Conservation (phyloP, 1,140 invertebrate species). For the Solenopsis invicta region DNA sequence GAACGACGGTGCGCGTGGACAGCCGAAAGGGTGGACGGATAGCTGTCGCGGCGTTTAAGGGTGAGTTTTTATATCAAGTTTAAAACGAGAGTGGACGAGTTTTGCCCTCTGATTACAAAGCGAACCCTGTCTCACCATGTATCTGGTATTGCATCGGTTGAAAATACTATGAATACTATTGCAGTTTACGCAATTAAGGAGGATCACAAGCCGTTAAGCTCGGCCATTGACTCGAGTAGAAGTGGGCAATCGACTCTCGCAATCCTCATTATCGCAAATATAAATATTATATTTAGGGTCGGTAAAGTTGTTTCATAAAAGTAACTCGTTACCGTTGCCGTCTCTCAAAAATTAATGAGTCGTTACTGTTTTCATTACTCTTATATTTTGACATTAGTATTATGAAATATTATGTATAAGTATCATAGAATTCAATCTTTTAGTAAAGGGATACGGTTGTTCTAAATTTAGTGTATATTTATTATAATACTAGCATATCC, state of each 20-base stretch:
- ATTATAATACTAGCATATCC: no score
- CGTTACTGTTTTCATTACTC: no score
- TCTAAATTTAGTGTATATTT: no score
- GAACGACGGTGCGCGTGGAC: slow-evolving; percentile 49
- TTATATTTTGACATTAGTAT: no score
- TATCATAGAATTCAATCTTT: no score
- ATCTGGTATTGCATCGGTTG: slow-evolving; percentile 34
- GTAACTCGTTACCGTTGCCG: no score
- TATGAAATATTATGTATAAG: no score
- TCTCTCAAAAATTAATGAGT: no score
- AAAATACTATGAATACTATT: slow-evolving; percentile 52
- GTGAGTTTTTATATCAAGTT: slow-evolving; percentile 37
- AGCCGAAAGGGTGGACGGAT: slow-evolving; percentile 82
- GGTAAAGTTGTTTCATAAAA: no score
- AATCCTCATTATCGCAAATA: neutral
- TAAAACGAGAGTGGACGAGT: slow-evolving; percentile 69
- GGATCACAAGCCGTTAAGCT: slow-evolving; percentile 17
- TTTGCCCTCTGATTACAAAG: slow-evolving; percentile 62
- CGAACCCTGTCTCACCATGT: slow-evolving; percentile 75
- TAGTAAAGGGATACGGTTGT: no score
- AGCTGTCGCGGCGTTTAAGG: slow-evolving; percentile 66
- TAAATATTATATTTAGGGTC: neutral
- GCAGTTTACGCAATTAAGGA: slow-evolving; percentile 27
- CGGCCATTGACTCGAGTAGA: slow-evolving; percentile 10
- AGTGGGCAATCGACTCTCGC: neutral